These are phyloP conservation scores for Phycodurus eques DNA, from an alignment of 2,113 vertebrate genomes.

Conservation along the genomic window DNA sequence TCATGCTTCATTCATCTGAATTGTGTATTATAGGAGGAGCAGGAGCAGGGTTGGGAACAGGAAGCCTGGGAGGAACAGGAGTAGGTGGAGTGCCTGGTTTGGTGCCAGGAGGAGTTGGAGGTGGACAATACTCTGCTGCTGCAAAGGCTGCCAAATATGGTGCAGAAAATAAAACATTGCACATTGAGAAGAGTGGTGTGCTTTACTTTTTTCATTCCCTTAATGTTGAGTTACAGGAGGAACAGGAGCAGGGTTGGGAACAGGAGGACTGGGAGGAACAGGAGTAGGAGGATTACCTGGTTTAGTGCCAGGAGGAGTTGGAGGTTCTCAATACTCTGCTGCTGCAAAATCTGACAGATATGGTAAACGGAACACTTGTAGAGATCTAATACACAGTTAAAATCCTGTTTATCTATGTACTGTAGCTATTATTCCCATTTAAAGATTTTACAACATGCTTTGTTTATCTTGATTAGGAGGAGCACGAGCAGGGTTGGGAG, in stretches of 20 bases:
- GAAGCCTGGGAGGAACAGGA: slow-evolving; percentile 10
- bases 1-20: neutral
- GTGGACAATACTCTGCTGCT: slow-evolving; percentile 30
- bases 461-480: slow-evolving; percentile 7
- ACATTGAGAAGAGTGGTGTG: neutral
- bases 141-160: slow-evolving; percentile 28
- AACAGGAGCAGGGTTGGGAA: neutral
- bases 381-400: too few relatives aligned
- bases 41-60: neutral
- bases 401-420: neutral
- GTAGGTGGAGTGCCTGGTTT: slow-evolving; percentile 18
- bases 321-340: slow-evolving; percentile 41
- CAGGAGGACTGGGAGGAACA: slow-evolving; percentile 4
- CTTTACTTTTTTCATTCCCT: too few relatives aligned
- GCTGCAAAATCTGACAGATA: slow-evolving; percentile 63
- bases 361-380: neutral
- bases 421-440: neutral
- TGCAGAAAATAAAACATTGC: neutral
- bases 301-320: slow-evolving; percentile 14
- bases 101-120: slow-evolving; percentile 13
- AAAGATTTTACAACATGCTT: neutral
- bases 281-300: slow-evolving; percentile 18
- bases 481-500: slow-evolving; percentile 14
- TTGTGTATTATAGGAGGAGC: neutral
- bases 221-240: too few relatives aligned